Evolutionary conservation across 2,888 invertebrate species (phyloP).

Genomic region (Lasioglossum morio): DNA sequence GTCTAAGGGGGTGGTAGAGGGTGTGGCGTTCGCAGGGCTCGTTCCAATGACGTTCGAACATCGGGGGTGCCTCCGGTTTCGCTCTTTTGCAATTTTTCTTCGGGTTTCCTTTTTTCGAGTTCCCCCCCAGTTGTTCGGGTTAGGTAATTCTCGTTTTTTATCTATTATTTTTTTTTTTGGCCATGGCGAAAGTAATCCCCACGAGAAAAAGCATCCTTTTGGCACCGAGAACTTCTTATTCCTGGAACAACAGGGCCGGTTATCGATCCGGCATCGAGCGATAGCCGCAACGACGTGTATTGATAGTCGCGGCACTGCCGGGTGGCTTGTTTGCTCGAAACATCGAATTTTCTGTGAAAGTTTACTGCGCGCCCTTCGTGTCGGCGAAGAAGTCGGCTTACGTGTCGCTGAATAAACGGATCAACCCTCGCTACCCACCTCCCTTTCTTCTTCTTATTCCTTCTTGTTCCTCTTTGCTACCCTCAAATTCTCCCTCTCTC

Average conservation of each 20-base stretch:
- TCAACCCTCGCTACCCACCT: slow-evolving; percentile 55
- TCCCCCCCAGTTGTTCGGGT: not conserved
- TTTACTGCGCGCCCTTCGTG: slow-evolving; percentile 64
- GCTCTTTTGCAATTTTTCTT: not conserved
- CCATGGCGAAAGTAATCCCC: slow-evolving; percentile 59
- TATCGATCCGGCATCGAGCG: slow-evolving; percentile 68
- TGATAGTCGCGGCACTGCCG: slow-evolving; percentile 61
- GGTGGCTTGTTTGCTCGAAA: slow-evolving; percentile 72
- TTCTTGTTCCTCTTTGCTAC: not conserved
- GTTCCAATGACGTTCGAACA: slow-evolving; percentile 29
- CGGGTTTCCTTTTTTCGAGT: not conserved
- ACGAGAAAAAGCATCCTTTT: slow-evolving; percentile 57
- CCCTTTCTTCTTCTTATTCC: not conserved
- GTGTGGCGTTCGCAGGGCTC: slow-evolving; percentile 3
- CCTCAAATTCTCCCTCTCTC: not conserved
- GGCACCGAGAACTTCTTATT: slow-evolving; percentile 43
- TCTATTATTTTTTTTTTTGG: slow-evolving; percentile 20
- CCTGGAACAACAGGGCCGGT: slow-evolving; percentile 43
- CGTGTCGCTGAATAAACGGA: slow-evolving; percentile 76
- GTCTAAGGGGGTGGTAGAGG: not conserved
- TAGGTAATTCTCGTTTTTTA: not conserved
- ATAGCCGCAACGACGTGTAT: slow-evolving; percentile 63
- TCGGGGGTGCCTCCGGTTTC: slow-evolving; percentile 1
- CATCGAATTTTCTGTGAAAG: slow-evolving; percentile 71
- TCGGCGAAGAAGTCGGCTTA: slow-evolving; percentile 65